Conservation (phyloP, 2,113 vertebrate genomes). For the Microcebus tavaratra region DNA sequence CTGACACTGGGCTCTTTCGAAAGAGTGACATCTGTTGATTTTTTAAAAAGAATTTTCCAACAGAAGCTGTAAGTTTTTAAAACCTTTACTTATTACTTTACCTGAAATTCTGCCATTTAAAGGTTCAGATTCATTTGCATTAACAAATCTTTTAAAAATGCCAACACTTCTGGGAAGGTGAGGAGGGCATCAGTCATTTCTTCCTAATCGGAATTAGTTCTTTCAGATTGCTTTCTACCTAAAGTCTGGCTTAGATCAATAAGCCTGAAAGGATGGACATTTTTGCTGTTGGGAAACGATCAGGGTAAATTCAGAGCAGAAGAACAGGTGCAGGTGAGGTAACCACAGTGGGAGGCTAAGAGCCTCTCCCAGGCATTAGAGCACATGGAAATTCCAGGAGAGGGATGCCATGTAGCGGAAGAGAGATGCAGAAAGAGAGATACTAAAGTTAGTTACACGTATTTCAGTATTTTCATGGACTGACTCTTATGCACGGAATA, state of each 20-base stretch:
- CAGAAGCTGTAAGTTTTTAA: neutral
- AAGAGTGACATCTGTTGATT: neutral
- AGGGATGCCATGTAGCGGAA: rapidly evolving
- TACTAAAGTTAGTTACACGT: neutral
- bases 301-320: neutral
- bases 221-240: neutral
- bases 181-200: neutral
- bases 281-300: neutral
- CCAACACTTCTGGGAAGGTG: neutral
- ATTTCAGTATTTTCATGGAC: neutral
- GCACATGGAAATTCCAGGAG: neutral
- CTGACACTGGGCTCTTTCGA: neutral
- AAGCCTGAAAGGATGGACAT: neutral
- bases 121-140: constrained; percentile 3
- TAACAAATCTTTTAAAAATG: neutral
- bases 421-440: neutral
- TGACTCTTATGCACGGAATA: neutral
- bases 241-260: neutral
- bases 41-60: neutral
- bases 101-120: constrained; percentile 18
- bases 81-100: neutral
- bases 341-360: neutral
- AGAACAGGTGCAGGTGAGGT: neutral
- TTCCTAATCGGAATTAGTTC: neutral
- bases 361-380: neutral